Conservation (phyloP, 2,888 invertebrate species). For the Elegia similella region DNA sequence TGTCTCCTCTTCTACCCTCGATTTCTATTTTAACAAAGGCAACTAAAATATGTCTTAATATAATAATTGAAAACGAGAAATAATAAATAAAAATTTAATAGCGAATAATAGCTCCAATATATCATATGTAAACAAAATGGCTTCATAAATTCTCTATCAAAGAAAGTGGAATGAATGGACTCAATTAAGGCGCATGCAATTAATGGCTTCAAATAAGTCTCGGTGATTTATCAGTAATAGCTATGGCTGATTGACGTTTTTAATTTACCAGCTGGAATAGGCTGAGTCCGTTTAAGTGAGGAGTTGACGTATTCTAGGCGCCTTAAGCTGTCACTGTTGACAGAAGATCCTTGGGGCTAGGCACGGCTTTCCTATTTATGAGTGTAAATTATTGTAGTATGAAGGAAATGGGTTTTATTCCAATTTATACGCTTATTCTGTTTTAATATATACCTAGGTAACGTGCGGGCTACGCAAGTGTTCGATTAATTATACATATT, state of each 20-base stretch:
- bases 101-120: conserved; percentile 37
- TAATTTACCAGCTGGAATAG: conserved; percentile 53
- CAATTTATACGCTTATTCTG: too few species aligned
- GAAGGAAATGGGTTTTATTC: not conserved
- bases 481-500: too few species aligned
- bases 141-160: conserved; percentile 60
- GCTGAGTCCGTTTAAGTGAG: conserved; percentile 27
- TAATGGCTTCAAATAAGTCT: conserved; percentile 67
- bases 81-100: conserved; percentile 41
- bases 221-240: conserved; percentile 70
- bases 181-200: conserved; percentile 69
- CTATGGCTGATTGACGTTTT: conserved; percentile 73
- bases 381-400: not conserved
- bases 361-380: not conserved
- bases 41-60: too few species aligned
- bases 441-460: too few species aligned
- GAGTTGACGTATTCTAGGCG: conserved; percentile 40
- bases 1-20: too few species aligned
- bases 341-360: conserved; percentile 5
- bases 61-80: not conserved
- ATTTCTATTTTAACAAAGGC: too few species aligned
- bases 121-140: conserved; percentile 19
- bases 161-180: conserved; percentile 64
- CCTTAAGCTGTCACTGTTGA: conserved; percentile 44
- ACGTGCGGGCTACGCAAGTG: too few species aligned